Conservation (phyloP, 2,888 invertebrate genomes). For the Meteorus colon region DNA sequence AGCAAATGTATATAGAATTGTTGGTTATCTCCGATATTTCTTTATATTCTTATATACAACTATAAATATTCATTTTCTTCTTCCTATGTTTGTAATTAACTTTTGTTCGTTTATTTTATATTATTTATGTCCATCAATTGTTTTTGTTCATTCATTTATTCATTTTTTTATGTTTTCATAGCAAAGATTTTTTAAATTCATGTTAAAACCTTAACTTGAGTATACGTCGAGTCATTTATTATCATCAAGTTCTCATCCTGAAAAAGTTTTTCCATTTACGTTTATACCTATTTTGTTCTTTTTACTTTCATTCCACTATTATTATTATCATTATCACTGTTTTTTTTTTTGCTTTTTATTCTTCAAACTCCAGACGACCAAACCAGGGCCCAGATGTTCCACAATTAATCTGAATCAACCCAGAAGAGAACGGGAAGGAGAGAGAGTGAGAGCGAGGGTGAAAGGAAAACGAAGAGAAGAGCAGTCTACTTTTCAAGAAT, state of each 20-base stretch:
- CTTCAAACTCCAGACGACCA: background rate
- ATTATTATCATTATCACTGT: background rate
- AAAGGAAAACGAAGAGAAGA: background rate
- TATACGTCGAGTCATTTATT: constrained; percentile 23
- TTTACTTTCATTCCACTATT: background rate
- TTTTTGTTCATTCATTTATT: background rate
- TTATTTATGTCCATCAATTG: background rate
- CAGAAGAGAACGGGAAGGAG: background rate
- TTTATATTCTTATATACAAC: background rate
- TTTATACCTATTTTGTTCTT: background rate
- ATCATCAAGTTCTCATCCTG: constrained; percentile 36
- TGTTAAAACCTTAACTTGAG: constrained; percentile 21
- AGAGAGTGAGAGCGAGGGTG: background rate
- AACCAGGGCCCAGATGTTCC: constrained; percentile 27
- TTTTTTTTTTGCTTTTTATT: background rate
- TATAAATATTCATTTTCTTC: background rate
- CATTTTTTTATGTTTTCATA: background rate
- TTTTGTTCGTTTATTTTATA: background rate
- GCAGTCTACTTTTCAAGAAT: constrained; percentile 30
- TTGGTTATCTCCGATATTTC: too few species aligned
- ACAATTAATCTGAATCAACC: constrained; percentile 40
- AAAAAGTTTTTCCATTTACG: constrained; percentile 37
- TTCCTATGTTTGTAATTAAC: background rate
- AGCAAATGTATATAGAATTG: background rate
- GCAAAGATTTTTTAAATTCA: constrained; percentile 4